These are phyloP conservation scores for Ceratotherium simum DNA, from an alignment of 2,113 vertebrate genomes.

Conservation along the genomic window DNA sequence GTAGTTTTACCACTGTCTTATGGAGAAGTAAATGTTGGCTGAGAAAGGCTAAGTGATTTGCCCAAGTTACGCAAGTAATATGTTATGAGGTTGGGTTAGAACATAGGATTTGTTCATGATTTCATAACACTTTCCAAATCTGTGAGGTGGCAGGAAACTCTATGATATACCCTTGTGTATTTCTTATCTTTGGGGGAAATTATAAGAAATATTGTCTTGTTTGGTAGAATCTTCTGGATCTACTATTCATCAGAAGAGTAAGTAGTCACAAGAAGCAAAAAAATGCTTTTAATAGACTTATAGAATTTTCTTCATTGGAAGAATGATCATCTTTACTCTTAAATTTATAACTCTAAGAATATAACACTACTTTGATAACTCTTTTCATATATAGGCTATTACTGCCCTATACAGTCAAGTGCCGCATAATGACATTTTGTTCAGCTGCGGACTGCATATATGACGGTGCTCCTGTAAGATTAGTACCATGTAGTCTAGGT, in stretches of 20 bases:
- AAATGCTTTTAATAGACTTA: not conserved
- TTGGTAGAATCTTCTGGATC: not conserved
- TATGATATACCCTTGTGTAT: not conserved
- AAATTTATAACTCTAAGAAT: not conserved
- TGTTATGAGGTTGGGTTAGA: not conserved
- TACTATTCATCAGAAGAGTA: not conserved
- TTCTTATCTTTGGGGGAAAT: not conserved
- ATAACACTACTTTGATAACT: not conserved
- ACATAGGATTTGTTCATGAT: not conserved
- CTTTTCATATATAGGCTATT: not conserved
- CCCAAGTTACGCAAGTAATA: not conserved
- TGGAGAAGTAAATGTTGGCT: not conserved
- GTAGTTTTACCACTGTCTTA: not conserved
- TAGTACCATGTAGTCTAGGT: too few relatives aligned
- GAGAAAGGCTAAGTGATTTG: not conserved
- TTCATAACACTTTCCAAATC: not conserved
- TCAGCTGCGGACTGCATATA: too few relatives aligned
- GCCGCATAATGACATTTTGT: too few relatives aligned
- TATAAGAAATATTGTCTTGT: not conserved
- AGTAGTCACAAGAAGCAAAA: not conserved
- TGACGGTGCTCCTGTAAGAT: too few relatives aligned
- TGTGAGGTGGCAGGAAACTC: not conserved
- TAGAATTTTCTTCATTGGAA: not conserved
- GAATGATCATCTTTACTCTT: not conserved
- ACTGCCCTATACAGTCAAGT: not conserved